These are phyloP conservation scores for Pitangus sulphuratus DNA, from an alignment of 2,797 vertebrate species.

Conservation along the genomic window DNA sequence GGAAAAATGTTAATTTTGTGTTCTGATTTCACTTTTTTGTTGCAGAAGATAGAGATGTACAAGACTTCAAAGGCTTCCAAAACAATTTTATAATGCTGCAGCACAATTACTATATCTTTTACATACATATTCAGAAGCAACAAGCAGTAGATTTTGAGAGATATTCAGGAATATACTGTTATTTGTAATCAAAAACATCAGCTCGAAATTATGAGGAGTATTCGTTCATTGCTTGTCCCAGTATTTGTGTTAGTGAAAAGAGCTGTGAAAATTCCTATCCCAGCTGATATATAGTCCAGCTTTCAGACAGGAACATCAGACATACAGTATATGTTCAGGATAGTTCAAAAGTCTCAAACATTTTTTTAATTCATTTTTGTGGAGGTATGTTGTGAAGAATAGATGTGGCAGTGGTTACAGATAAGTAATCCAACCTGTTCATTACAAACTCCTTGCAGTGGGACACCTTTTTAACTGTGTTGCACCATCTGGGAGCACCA, in stretches of 20 bases:
- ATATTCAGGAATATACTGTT: background rate
- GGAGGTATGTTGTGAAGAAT: background rate
- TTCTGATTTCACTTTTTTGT: constrained; percentile 22
- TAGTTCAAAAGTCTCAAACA: background rate
- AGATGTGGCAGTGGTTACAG: background rate
- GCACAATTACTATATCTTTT: background rate
- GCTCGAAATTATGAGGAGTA: background rate
- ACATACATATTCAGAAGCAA: constrained; percentile 20
- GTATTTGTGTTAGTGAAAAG: background rate
- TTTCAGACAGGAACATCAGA: background rate
- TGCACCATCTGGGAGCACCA: background rate
- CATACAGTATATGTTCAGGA: background rate
- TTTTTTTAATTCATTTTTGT: background rate
- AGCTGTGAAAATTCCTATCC: background rate
- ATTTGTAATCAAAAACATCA: constrained; percentile 10
- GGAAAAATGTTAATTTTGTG: background rate
- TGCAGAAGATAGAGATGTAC: background rate
- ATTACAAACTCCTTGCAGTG: background rate
- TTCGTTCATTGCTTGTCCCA: background rate
- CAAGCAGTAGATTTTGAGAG: background rate
- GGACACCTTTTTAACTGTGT: background rate
- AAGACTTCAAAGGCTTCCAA: background rate
- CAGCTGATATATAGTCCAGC: background rate
- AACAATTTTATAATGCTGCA: background rate
- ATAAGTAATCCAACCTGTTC: background rate